These are phyloP conservation scores for Cryptotis parvus DNA, from an alignment of 2,113 vertebrate genomes.

Conservation along the genomic window DNA sequence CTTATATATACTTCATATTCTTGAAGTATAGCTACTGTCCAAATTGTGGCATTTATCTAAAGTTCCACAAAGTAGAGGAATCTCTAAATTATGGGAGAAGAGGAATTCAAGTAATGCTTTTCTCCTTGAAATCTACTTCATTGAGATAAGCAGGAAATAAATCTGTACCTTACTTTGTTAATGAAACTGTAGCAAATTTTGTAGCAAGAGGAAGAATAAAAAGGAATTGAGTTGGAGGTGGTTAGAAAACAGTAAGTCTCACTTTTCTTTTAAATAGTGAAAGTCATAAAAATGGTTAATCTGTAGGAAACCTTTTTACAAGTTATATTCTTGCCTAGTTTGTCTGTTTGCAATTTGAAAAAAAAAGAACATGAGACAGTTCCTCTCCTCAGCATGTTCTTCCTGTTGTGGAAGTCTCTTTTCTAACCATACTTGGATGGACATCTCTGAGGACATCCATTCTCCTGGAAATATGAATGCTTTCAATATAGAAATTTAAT, in stretches of 20 bases:
- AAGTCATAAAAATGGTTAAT: not conserved
- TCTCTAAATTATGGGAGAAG: not conserved
- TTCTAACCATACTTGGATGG: not conserved
- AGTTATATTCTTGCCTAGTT: conserved; percentile 3
- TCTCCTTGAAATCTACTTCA: not conserved
- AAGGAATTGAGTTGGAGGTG: not conserved
- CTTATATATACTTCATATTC: conserved; percentile 18
- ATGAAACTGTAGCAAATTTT: not conserved
- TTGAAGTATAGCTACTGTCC: conserved; percentile 29
- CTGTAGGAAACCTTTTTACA: not conserved
- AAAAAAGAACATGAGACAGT: not conserved
- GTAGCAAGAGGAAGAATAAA: conserved; percentile 28
- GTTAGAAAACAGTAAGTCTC: too few species aligned
- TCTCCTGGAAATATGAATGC: not conserved
- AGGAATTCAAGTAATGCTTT: not conserved
- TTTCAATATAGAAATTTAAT: not conserved
- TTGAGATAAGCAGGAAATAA: conserved; percentile 21
- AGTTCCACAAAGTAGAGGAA: not conserved
- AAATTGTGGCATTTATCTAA: not conserved
- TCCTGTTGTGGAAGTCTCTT: too few species aligned
- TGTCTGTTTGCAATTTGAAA: not conserved
- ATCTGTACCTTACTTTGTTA: not conserved
- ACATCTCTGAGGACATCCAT: not conserved
- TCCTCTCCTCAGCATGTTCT: too few species aligned
- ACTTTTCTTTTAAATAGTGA: too few species aligned